phyloP scores from a whole-genome alignment of 1,140 invertebrate species.

The Drosophila tropicalis region DNA sequence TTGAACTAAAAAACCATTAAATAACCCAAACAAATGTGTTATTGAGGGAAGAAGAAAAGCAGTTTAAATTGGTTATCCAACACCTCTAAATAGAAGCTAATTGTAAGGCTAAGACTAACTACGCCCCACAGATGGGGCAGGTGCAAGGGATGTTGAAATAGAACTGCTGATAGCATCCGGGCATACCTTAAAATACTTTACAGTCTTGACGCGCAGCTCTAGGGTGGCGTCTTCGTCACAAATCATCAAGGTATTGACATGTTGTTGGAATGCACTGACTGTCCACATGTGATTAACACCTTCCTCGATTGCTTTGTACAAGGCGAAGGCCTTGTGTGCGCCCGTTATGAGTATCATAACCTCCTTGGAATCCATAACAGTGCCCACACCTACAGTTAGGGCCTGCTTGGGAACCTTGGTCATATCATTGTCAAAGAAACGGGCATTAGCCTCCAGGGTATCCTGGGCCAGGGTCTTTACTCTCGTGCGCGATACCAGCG shows the following conservation, averaged over 20 bases:
- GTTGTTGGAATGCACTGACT: slow-evolving; percentile 98
- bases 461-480: slow-evolving; percentile 98
- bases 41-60: background rate
- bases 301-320: slow-evolving; percentile 96
- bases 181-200: slow-evolving; percentile 98
- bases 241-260: slow-evolving; percentile 94
- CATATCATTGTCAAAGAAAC: slow-evolving; percentile 98
- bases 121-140: slow-evolving; percentile 7
- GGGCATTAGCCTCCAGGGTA: slow-evolving; percentile 97
- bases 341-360: slow-evolving; percentile 99
- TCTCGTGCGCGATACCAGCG: slow-evolving; percentile 95
- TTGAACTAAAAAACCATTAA: slow-evolving; percentile 22
- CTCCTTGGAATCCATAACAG: slow-evolving; percentile 99
- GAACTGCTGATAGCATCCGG: slow-evolving; percentile 9
- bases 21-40: background rate
- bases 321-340: slow-evolving; percentile 97
- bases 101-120: slow-evolving; percentile 3
- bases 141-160: background rate
- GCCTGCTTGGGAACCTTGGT: slow-evolving; percentile 96
- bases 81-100: slow-evolving; percentile 26
- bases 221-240: slow-evolving; percentile 99
- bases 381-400: slow-evolving; percentile 98
- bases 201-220: slow-evolving; percentile 98
- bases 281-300: slow-evolving; percentile 99
- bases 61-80: slow-evolving; percentile 13